A percentile compares a stretch with the other conserved stretches of the same genome.
These are phyloP conservation scores for Taeniopygia guttata DNA, from an alignment of 2,797 vertebrate species.

Conservation along the genomic window DNA sequence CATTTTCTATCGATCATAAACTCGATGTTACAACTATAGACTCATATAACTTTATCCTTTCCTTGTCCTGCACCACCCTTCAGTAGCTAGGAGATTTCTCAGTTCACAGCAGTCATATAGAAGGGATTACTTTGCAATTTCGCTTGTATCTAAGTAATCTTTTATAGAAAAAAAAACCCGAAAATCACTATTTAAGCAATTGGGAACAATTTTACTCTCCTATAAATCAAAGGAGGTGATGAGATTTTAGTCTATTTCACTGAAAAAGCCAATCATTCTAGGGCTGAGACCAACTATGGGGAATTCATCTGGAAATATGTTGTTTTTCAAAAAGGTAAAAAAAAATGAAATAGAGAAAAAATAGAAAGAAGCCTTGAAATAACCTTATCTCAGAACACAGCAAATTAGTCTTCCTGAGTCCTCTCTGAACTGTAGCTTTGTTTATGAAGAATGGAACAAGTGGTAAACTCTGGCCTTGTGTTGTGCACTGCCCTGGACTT, in stretches of 20 bases:
- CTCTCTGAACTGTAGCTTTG: neutral
- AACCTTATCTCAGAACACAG: neutral
- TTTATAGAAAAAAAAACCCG: neutral
- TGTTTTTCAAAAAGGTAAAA: neutral
- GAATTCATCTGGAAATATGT: neutral
- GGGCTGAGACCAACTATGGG: neutral
- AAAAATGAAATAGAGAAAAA: neutral
- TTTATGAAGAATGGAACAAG: slow-evolving; percentile 43
- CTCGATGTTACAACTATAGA: neutral
- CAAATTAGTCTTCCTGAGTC: neutral
- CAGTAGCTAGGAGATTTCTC: neutral
- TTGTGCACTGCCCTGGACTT: neutral
- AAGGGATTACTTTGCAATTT: neutral
- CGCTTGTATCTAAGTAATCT: neutral
- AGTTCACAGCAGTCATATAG: neutral
- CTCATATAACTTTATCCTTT: neutral
- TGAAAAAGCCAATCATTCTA: neutral
- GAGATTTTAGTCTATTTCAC: neutral
- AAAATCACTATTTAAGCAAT: neutral
- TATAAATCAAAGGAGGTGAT: neutral
- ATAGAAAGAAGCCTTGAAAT: neutral
- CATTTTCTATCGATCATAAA: neutral
- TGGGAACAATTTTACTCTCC: neutral
- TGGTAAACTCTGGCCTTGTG: neutral
- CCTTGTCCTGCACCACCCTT: neutral